phyloP scores from a whole-genome alignment of 2,113 vertebrate genomes.

The Lophius piscatorius region DNA sequence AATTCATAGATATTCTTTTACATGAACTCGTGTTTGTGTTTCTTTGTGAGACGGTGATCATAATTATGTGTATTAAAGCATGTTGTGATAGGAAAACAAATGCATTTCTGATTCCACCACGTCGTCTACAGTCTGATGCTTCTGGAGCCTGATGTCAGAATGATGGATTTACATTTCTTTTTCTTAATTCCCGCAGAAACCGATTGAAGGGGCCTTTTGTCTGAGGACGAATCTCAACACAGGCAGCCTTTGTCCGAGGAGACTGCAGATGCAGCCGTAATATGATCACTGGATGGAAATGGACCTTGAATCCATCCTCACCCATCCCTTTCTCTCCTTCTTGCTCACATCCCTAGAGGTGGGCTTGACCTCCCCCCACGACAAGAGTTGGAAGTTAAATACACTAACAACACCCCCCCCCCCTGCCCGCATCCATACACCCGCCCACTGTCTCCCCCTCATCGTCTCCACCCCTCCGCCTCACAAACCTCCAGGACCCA shows the following conservation, averaged over 20 bases:
- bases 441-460: neutral
- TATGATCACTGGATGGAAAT: slow-evolving; percentile 70
- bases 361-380: slow-evolving; percentile 33
- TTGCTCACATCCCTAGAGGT: slow-evolving; percentile 37
- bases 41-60: too few species aligned
- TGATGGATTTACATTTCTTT: slow-evolving; percentile 17
- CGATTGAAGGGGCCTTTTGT: slow-evolving; percentile 55
- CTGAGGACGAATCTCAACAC: slow-evolving; percentile 32
- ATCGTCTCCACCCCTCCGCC: neutral
- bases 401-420: too few species aligned
- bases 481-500: slow-evolving; percentile 14
- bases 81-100: neutral
- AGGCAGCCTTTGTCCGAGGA: slow-evolving; percentile 62
- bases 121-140: too few species aligned
- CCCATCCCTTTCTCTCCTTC: slow-evolving; percentile 1
- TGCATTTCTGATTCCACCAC: neutral
- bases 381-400: slow-evolving; percentile 44
- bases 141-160: neutral
- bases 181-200: slow-evolving; percentile 54
- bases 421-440: neutral
- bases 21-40: too few species aligned
- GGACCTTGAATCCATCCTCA: slow-evolving; percentile 37
- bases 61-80: too few species aligned
- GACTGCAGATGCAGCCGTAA: slow-evolving; percentile 68
- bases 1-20: too few species aligned